A percentile compares a stretch with the other conserved stretches of the same genome.
Evolutionary conservation across 1,140 invertebrate species (phyloP).

Genomic region (Dinoponera quadriceps): DNA sequence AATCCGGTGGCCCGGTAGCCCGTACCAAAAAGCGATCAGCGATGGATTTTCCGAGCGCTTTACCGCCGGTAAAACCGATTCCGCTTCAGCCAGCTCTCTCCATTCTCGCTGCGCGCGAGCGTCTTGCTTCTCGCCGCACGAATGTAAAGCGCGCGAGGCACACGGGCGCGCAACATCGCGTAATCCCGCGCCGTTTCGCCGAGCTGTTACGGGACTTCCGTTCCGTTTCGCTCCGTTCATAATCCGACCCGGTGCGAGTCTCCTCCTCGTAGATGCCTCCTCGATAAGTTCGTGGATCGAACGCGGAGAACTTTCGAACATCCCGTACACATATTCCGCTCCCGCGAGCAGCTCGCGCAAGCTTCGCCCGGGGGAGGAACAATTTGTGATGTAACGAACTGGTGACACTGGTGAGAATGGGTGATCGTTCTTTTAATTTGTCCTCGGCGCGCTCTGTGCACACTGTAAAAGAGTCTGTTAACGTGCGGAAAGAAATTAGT

Average conservation of each 20-base stretch:
- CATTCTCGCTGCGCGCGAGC: not conserved
- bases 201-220: constrained; percentile 57
- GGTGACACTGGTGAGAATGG: too few relatives aligned
- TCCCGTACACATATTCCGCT: too few relatives aligned
- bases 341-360: too few relatives aligned
- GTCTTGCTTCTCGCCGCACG: constrained; percentile 32
- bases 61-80: constrained; percentile 45
- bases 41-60: constrained; percentile 73
- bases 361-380: too few relatives aligned
- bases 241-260: not conserved
- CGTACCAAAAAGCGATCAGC: constrained; percentile 74
- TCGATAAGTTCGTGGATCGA: not conserved
- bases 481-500: too few relatives aligned
- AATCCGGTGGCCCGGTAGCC: constrained; percentile 68
- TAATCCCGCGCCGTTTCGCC: constrained; percentile 59
- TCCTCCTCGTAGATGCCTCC: not conserved
- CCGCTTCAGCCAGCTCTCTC: constrained; percentile 20
- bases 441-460: too few relatives aligned
- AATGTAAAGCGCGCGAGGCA: constrained; percentile 28
- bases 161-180: constrained; percentile 41
- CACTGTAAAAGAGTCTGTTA: too few relatives aligned
- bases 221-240: constrained; percentile 27
- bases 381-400: too few relatives aligned
- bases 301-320: not conserved
- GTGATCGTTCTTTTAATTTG: too few relatives aligned